Evolutionary conservation across 2,888 invertebrate species (phyloP).

Genomic region (Melieria picta): DNA sequence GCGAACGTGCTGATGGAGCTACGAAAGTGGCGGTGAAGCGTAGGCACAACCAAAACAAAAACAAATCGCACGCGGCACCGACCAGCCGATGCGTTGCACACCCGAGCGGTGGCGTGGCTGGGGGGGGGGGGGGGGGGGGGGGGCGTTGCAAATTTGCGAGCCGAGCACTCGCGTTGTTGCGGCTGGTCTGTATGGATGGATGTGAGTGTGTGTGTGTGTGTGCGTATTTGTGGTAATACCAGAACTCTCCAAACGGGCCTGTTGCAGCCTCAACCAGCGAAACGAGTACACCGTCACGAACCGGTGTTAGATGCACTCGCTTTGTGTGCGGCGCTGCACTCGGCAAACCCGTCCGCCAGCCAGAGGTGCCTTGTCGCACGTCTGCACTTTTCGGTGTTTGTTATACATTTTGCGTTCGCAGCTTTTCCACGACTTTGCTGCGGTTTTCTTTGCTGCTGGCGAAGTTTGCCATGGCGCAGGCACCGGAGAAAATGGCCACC

Average conservation of each 20-base stretch:
- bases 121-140: too few species aligned
- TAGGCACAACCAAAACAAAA: constrained; percentile 27
- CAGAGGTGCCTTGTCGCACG: too few species aligned
- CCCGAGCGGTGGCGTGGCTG: not conserved
- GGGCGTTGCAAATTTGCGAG: not conserved
- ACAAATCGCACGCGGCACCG: constrained; percentile 20
- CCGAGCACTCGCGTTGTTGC: not conserved
- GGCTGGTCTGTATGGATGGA: not conserved
- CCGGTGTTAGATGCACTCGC: constrained; percentile 26
- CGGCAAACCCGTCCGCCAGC: not conserved
- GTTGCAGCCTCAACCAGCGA: not conserved
- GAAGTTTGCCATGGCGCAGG: not conserved
- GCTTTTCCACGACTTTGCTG: constrained; percentile 17
- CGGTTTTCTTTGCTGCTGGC: constrained; percentile 16
- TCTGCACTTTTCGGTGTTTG: too few species aligned
- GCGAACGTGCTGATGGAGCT: constrained; percentile 7
- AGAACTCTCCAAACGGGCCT: constrained; percentile 19
- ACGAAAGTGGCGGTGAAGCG: constrained; percentile 4
- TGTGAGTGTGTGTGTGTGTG: constrained; percentile 10
- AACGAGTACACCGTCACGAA: constrained; percentile 12
- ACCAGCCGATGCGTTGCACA: not conserved
- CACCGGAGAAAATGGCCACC: constrained; percentile 6
- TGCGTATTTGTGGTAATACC: not conserved
- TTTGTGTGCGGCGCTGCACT: not conserved
- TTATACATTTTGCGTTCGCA: not conserved